Percentiles rank a stretch among this genome's conserved stretches.
Evolutionary conservation across 2,888 invertebrate genomes (phyloP).

Genomic region (Arrhopalites spinosus): DNA sequence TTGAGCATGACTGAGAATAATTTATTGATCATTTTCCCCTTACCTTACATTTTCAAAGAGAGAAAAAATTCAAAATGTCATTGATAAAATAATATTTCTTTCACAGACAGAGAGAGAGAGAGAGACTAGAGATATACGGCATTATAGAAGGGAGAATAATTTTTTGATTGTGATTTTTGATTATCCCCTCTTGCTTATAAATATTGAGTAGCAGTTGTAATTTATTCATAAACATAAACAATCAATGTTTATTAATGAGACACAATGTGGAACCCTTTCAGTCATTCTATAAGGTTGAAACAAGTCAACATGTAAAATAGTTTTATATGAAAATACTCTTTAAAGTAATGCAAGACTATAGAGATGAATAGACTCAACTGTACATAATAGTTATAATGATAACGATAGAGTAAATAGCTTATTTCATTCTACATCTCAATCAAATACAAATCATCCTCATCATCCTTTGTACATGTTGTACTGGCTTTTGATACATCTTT

Average conservation of each 20-base stretch:
- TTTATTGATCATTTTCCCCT: conserved; percentile 12
- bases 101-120: not conserved
- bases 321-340: too few relatives aligned
- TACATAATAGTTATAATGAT: not conserved
- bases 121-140: not conserved
- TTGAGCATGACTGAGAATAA: not conserved
- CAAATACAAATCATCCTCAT: not conserved
- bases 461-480: too few relatives aligned
- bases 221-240: conserved; percentile 30
- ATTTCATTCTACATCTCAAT: conserved; percentile 23
- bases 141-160: too few relatives aligned
- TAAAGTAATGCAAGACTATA: too few relatives aligned
- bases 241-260: conserved; percentile 33
- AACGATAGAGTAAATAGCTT: conserved; percentile 1
- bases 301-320: too few relatives aligned
- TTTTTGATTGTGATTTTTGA: conserved; percentile 1
- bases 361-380: too few relatives aligned
- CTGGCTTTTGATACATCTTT: too few relatives aligned
- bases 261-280: not conserved
- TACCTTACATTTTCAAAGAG: not conserved
- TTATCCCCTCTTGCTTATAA: conserved; percentile 4
- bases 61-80: conserved; percentile 5
- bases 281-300: conserved; percentile 14
- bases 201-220: conserved; percentile 16
- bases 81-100: not conserved